Conservation (phyloP, 2,888 invertebrate species). For the Darwinula stevensoni region DNA sequence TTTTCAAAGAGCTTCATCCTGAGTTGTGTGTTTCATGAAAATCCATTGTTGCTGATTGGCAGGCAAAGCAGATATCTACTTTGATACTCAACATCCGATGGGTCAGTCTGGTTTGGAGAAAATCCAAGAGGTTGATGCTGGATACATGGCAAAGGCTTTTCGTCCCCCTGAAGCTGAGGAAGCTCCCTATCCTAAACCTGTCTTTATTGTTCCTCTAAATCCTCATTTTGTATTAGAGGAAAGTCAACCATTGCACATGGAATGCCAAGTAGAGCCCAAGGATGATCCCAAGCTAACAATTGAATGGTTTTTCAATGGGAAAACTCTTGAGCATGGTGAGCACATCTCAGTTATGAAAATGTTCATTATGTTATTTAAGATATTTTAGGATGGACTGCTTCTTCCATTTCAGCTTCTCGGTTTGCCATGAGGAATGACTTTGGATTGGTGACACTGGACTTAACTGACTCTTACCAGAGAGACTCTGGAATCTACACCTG, state of each 20-base stretch:
- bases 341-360: background rate
- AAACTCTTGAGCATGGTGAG: slow-evolving; percentile 42
- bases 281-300: slow-evolving; percentile 65
- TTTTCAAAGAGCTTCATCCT: background rate
- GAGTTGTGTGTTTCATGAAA: too few species aligned
- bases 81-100: slow-evolving; percentile 83
- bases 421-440: slow-evolving; percentile 83
- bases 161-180: slow-evolving; percentile 26
- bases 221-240: slow-evolving; percentile 50
- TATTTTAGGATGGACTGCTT: background rate
- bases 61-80: slow-evolving; percentile 28
- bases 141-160: slow-evolving; percentile 32
- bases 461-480: slow-evolving; percentile 66
- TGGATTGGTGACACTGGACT: slow-evolving; percentile 78
- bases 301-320: slow-evolving; percentile 83
- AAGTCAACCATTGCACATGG: slow-evolving; percentile 58
- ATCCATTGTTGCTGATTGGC: too few species aligned
- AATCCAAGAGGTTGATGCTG: slow-evolving; percentile 64
- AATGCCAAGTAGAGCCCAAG: slow-evolving; percentile 79
- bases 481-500: slow-evolving; percentile 83
- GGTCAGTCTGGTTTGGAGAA: slow-evolving; percentile 64
- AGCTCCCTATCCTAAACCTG: slow-evolving; percentile 46
- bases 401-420: slow-evolving; percentile 26
- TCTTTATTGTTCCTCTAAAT: slow-evolving; percentile 51
- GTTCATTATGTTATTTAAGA: background rate